Conservation (phyloP, 2,888 invertebrate species). For the Thumatha senex region DNA sequence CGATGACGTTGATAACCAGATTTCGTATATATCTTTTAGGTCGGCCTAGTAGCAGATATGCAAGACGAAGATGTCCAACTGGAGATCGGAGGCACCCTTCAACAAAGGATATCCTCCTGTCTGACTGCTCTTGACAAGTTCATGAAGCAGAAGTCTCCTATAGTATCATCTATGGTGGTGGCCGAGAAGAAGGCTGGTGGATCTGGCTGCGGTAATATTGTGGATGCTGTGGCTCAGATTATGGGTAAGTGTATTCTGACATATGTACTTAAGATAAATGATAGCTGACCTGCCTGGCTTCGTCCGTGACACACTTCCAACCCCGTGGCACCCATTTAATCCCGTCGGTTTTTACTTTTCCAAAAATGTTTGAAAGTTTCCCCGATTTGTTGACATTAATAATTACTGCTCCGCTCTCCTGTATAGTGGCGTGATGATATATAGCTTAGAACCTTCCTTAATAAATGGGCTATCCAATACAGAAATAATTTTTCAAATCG, state of each 20-base stretch:
- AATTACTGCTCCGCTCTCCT: too few species aligned
- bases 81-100: slow-evolving; percentile 91
- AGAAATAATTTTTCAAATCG: too few species aligned
- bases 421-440: too few species aligned
- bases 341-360: too few species aligned
- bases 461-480: too few species aligned
- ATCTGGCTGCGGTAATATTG: slow-evolving; percentile 85
- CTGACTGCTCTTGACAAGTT: slow-evolving; percentile 89
- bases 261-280: neutral
- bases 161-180: slow-evolving; percentile 93
- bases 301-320: too few species aligned
- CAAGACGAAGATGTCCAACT: slow-evolving; percentile 87
- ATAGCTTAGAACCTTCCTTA: too few species aligned
- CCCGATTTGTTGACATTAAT: too few species aligned
- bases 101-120: slow-evolving; percentile 93
- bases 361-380: too few species aligned
- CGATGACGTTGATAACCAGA: neutral
- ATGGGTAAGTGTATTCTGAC: slow-evolving; percentile 70
- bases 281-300: too few species aligned
- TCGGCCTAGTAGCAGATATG: slow-evolving; percentile 91
- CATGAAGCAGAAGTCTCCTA: slow-evolving; percentile 86
- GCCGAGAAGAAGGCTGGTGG: slow-evolving; percentile 90
- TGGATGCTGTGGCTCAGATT: slow-evolving; percentile 88
- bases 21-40: slow-evolving; percentile 48
- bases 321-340: too few species aligned